These are phyloP conservation scores for Ibycter americanus DNA, from an alignment of 2,797 vertebrate genomes.

Conservation along the genomic window DNA sequence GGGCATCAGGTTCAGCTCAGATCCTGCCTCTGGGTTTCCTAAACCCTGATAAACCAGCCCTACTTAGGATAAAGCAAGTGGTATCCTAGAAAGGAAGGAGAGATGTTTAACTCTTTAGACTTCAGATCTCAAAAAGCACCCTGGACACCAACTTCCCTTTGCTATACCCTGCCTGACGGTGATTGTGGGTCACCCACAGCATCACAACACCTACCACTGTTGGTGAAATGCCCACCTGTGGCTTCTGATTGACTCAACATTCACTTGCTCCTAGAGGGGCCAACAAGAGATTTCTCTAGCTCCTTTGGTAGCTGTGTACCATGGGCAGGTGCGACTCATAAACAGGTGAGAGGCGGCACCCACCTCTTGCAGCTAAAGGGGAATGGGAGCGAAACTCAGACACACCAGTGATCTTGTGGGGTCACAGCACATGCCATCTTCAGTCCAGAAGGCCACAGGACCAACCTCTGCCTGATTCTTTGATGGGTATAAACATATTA, in stretches of 20 bases:
- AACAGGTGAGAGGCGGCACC: background rate
- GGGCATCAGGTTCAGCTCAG: background rate
- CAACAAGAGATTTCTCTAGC: background rate
- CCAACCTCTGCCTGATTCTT: background rate
- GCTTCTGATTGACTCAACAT: background rate
- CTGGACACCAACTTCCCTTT: background rate
- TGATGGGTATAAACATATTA: background rate
- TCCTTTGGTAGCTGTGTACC: background rate
- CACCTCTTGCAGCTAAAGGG: accelerated
- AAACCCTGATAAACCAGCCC: background rate
- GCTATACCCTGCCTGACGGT: background rate
- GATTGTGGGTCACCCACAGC: background rate
- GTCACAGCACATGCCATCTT: background rate
- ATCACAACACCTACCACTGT: background rate
- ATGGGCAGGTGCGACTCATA: background rate
- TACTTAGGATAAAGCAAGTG: background rate
- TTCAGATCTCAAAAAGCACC: background rate
- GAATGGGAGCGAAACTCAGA: background rate
- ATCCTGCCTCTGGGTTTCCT: background rate
- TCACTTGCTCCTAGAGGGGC: background rate
- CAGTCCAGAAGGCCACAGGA: background rate
- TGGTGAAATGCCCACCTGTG: background rate
- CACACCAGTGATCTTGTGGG: background rate
- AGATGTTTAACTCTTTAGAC: background rate
- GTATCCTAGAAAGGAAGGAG: background rate